phyloP scores from a whole-genome alignment of 1,140 invertebrate species.

The Drosophila tropicalis region DNA sequence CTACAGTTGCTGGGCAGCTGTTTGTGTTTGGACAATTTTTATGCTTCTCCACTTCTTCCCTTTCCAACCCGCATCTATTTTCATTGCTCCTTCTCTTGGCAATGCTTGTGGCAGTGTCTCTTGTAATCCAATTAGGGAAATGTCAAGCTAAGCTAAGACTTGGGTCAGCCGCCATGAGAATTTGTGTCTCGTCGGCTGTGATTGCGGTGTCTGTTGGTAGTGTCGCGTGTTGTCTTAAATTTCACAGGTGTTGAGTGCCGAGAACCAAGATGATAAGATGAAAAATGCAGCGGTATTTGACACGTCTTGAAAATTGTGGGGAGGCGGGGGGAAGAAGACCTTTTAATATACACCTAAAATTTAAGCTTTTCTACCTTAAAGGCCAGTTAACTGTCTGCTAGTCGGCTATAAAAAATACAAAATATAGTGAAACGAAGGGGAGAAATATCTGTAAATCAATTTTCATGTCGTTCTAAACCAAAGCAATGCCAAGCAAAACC shows the following conservation, averaged over 20 bases:
- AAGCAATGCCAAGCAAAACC: slow-evolving; percentile 10
- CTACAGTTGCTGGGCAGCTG: slow-evolving; percentile 53
- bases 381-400: too few relatives aligned
- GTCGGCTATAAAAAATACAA: too few relatives aligned
- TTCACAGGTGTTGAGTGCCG: slow-evolving; percentile 43
- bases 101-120: not conserved
- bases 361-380: slow-evolving; percentile 8
- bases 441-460: slow-evolving; percentile 22
- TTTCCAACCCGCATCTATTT: not conserved
- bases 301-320: not conserved
- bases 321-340: not conserved
- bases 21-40: slow-evolving; percentile 68
- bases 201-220: slow-evolving; percentile 7
- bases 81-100: not conserved
- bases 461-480: slow-evolving; percentile 4
- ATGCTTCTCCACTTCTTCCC: slow-evolving; percentile 17
- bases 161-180: slow-evolving; percentile 43
- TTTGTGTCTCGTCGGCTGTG: slow-evolving; percentile 19
- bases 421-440: too few relatives aligned
- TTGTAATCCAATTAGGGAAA: slow-evolving; percentile 75
- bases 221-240: slow-evolving; percentile 61
- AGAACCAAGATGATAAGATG: slow-evolving; percentile 17
- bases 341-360: not conserved
- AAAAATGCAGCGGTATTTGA: slow-evolving; percentile 19
- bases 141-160: slow-evolving; percentile 54